phyloP scores from a whole-genome alignment of 2,797 vertebrate genomes.

The Fratercula arctica region DNA sequence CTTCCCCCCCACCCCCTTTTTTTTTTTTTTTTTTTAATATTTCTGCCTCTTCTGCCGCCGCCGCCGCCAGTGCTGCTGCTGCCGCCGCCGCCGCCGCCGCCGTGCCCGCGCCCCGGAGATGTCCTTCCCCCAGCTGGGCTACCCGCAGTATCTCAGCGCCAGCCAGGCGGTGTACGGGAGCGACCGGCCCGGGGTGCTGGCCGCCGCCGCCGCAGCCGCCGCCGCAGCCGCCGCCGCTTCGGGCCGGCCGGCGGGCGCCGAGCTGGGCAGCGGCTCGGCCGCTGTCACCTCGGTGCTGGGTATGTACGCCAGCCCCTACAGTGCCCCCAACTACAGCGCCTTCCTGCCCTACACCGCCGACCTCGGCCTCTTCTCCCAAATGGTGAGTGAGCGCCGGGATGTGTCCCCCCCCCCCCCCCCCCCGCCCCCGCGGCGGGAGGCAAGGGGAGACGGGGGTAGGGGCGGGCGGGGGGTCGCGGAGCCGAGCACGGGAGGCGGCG shows the following conservation, averaged over 20 bases:
- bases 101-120: conserved; percentile 77
- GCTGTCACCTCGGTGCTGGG: conserved; percentile 92
- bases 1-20: background rate
- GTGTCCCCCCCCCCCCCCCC: too few relatives aligned
- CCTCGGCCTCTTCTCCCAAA: conserved; percentile 94
- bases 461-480: background rate
- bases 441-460: background rate
- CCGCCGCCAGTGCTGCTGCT: background rate
- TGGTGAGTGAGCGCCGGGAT: conserved; percentile 55
- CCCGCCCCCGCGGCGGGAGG: background rate
- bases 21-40: background rate
- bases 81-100: background rate
- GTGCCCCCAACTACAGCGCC: conserved; percentile 94
- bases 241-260: conserved; percentile 86
- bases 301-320: conserved; percentile 94
- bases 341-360: conserved; percentile 96
- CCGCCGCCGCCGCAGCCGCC: conserved; percentile 86
- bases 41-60: background rate
- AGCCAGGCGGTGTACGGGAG: conserved; percentile 91
- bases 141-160: conserved; percentile 94
- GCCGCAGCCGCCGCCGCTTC: conserved; percentile 89
- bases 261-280: conserved; percentile 86
- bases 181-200: conserved; percentile 89
- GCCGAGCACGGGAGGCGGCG: background rate
- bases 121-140: conserved; percentile 97